phyloP scores from a whole-genome alignment of 30 jellyfish, hydroid and myxozoan genomes.

The Aurelia aurita region DNA sequence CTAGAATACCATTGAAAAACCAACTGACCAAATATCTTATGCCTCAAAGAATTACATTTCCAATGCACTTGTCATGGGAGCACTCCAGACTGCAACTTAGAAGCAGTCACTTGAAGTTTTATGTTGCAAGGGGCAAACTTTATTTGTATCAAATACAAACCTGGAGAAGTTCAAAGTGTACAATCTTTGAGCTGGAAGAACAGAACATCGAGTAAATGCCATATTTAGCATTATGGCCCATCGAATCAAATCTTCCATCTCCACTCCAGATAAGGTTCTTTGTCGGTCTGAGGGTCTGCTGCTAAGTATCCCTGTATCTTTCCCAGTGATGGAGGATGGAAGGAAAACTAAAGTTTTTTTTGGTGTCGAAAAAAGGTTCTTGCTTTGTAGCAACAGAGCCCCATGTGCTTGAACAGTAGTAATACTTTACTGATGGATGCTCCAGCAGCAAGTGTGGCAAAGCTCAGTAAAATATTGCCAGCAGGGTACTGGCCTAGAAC shows the following conservation, averaged over 20 bases:
- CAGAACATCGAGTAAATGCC: slow-evolving; percentile 47
- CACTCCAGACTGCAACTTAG: too few species aligned
- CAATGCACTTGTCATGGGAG: too few species aligned
- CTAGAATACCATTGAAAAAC: too few species aligned
- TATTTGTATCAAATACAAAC: not conserved
- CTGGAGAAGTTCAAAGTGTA: slow-evolving; percentile 45
- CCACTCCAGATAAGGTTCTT: slow-evolving; percentile 41
- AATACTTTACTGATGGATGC: slow-evolving; percentile 30
- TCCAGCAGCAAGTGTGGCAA: slow-evolving; percentile 24
- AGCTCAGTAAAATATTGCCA: slow-evolving; percentile 29
- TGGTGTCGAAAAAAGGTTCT: slow-evolving; percentile 47
- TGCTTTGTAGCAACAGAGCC: slow-evolving; percentile 5
- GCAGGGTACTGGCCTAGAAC: slow-evolving; percentile 24
- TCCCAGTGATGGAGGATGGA: slow-evolving; percentile 38
- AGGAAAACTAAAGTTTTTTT: slow-evolving; percentile 36
- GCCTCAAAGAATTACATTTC: too few species aligned
- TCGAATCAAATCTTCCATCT: slow-evolving; percentile 62
- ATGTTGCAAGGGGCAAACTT: too few species aligned
- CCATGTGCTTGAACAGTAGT: slow-evolving; percentile 34
- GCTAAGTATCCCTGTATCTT: slow-evolving; percentile 1
- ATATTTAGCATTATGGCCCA: slow-evolving; percentile 59
- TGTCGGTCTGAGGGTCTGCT: not conserved
- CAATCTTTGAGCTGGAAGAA: slow-evolving; percentile 30
- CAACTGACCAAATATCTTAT: too few species aligned
- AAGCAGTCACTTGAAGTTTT: too few species aligned